Percentiles rank a stretch among this genome's conserved stretches.
Evolutionary conservation across 2,888 invertebrate genomes (phyloP).

Genomic region (Nezara viridula): DNA sequence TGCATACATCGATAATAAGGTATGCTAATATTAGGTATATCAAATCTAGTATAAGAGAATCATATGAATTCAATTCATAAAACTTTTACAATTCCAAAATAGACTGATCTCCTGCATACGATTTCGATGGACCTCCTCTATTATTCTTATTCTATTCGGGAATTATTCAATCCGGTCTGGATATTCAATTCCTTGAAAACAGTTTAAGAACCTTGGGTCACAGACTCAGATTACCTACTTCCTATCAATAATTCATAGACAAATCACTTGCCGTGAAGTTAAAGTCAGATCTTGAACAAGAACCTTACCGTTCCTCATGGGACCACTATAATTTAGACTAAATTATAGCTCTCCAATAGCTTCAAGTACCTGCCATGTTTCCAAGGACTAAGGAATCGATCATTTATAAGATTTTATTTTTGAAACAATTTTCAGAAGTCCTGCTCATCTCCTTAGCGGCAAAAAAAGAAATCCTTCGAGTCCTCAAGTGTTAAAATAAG

Average conservation of each 20-base stretch:
- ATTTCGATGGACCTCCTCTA: background rate
- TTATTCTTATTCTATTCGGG: slow-evolving; percentile 17
- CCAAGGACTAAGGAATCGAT: background rate
- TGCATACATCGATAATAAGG: no score
- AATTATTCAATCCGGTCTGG: background rate
- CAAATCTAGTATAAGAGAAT: no score
- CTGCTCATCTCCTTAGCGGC: background rate
- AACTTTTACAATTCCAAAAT: background rate
- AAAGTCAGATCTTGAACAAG: background rate
- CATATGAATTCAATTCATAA: no score
- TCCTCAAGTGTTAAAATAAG: slow-evolving; percentile 20
- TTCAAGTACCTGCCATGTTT: background rate
- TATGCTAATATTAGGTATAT: no score
- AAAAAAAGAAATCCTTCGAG: background rate
- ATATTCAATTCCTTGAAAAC: background rate
- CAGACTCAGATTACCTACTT: background rate
- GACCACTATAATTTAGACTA: background rate
- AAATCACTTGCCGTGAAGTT: background rate
- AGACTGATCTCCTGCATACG: background rate
- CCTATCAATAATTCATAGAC: slow-evolving; percentile 15
- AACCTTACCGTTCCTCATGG: background rate
- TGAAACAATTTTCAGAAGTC: background rate
- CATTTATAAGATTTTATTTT: background rate
- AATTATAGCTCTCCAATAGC: background rate
- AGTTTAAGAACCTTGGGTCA: background rate